Conservation (phyloP, 2,888 invertebrate genomes). For the Erpobdella octoculata region DNA sequence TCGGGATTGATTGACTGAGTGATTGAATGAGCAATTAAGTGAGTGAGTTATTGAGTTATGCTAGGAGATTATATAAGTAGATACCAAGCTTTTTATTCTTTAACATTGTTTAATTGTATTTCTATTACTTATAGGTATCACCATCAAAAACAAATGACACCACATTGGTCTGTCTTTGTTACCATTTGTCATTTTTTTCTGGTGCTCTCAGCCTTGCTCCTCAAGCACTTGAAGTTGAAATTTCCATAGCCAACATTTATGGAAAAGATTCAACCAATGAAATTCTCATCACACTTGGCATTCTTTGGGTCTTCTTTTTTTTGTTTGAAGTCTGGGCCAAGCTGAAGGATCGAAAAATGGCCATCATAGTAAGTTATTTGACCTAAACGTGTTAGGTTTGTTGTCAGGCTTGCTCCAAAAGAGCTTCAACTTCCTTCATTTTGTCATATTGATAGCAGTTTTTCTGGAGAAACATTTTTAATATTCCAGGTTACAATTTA, state of each 20-base stretch:
- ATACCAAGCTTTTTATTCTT: too few species aligned
- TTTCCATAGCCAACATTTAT: not conserved
- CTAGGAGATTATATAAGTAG: too few species aligned
- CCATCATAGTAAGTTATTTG: not conserved
- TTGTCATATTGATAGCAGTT: too few species aligned
- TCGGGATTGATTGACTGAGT: too few species aligned
- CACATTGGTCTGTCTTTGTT: conserved; percentile 7
- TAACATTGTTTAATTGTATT: too few species aligned
- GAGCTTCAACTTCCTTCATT: too few species aligned
- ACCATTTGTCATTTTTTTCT: conserved; percentile 17
- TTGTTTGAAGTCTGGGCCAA: conserved; percentile 12
- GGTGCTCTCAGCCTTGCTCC: not conserved
- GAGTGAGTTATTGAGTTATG: too few species aligned
- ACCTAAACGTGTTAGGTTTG: too few species aligned
- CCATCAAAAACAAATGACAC: not conserved
- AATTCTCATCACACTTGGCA: not conserved
- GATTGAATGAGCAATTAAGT: too few species aligned
- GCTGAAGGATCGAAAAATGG: conserved; percentile 9
- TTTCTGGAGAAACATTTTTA: too few species aligned
- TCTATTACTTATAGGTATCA: conserved; percentile 13
- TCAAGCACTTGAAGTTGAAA: not conserved
- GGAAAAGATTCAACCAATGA: not conserved
- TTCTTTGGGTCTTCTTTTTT: conserved; percentile 24
- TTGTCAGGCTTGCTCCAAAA: too few species aligned
- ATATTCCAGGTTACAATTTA: too few species aligned